Conservation (phyloP, 2,113 vertebrate genomes). For the Motacilla alba region DNA sequence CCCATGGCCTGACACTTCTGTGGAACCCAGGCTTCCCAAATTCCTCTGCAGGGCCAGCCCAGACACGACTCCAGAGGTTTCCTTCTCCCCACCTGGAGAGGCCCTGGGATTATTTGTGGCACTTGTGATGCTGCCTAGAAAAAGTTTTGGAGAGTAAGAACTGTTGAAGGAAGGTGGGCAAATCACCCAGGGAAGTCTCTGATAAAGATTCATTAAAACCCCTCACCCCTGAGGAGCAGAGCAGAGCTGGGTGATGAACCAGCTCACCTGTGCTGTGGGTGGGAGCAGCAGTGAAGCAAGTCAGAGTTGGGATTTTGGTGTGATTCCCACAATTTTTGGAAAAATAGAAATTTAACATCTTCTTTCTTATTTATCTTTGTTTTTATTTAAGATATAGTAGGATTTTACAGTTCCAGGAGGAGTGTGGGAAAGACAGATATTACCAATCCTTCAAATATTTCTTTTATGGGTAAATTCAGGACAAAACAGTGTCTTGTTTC, state of each 20-base stretch:
- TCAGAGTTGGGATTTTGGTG: not conserved
- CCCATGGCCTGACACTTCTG: not conserved
- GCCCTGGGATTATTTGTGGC: not conserved
- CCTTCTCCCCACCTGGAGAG: not conserved
- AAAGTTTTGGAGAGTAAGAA: not conserved
- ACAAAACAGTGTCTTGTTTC: conserved; percentile 31
- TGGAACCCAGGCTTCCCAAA: not conserved
- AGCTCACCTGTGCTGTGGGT: fast-evolving
- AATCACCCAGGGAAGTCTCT: not conserved
- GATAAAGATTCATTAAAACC: not conserved
- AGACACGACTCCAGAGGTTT: not conserved
- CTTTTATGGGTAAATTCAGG: conserved; percentile 30
- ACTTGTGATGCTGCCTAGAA: not conserved
- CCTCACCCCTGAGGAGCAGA: not conserved
- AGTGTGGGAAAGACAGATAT: not conserved
- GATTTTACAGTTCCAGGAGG: not conserved
- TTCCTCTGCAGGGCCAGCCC: not conserved
- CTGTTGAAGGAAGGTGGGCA: not conserved
- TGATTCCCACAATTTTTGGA: not conserved
- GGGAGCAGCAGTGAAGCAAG: not conserved
- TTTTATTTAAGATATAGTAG: not conserved
- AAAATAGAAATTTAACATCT: not conserved
- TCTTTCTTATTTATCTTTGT: not conserved
- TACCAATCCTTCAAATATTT: not conserved
- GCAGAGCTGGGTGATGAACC: not conserved